Percentiles rank a stretch among this genome's conserved stretches.
phyloP scores from a whole-genome alignment of 2,888 invertebrate genomes.

The Leptinotarsa juncta region DNA sequence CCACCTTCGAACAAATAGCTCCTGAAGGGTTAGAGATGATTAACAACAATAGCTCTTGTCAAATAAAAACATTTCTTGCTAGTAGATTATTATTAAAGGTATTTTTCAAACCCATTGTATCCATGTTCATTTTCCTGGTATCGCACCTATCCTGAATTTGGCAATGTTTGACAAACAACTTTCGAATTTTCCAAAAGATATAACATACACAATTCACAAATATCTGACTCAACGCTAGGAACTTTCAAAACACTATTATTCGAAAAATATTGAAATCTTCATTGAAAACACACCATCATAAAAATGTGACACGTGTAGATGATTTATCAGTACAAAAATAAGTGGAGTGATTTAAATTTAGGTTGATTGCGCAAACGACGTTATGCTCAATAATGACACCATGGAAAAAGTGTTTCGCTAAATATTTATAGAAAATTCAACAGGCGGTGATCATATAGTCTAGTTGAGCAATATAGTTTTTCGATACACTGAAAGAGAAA shows the following conservation, averaged over 20 bases:
- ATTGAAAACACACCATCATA: conserved; percentile 18
- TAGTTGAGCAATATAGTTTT: not conserved
- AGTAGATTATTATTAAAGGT: too few species aligned
- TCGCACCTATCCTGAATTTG: conserved; percentile 1
- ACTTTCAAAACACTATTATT: conserved; percentile 16
- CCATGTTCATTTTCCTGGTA: not conserved
- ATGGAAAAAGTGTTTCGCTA: not conserved
- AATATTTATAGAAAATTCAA: conserved; percentile 16
- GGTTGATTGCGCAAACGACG: conserved; percentile 13
- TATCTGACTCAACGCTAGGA: conserved; percentile 17
- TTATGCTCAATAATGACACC: conserved; percentile 2
- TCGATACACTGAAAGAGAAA: not conserved
- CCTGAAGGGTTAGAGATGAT: too few species aligned
- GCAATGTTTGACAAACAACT: conserved; percentile 2
- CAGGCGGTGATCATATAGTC: not conserved
- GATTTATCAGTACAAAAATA: conserved; percentile 15
- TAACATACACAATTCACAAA: not conserved
- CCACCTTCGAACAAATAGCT: too few species aligned
- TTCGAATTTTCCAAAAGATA: not conserved
- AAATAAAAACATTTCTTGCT: too few species aligned
- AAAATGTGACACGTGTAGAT: conserved; percentile 28
- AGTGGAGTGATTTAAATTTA: conserved; percentile 13
- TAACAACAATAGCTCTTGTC: too few species aligned
- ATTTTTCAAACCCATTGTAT: not conserved
- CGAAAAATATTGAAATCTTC: conserved; percentile 23